Percentiles rank a stretch among this genome's conserved stretches.
Evolutionary conservation across 2,888 invertebrate genomes (phyloP).

Genomic region (Boloria euphrosyne): DNA sequence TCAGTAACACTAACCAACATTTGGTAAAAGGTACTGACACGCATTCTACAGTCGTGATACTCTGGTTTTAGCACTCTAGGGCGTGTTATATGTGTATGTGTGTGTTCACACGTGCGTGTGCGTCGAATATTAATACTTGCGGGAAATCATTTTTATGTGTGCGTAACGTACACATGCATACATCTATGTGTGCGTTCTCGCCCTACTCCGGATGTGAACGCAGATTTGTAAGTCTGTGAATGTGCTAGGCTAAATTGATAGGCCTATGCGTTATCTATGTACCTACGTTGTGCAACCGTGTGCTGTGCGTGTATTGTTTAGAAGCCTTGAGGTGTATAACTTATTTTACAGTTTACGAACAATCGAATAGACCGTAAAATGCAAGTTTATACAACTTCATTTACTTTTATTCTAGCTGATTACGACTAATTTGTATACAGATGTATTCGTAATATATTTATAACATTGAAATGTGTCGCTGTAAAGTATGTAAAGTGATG

Average conservation of each 20-base stretch:
- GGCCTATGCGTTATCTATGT: conserved; percentile 62
- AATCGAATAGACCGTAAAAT: conserved; percentile 72
- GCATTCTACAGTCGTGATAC: conserved; percentile 13
- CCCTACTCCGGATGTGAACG: conserved; percentile 79
- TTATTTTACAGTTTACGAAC: conserved; percentile 65
- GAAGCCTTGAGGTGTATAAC: conserved; percentile 63
- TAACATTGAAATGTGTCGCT: conserved; percentile 1
- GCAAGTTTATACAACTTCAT: conserved; percentile 43
- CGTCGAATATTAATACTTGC: conserved; percentile 49
- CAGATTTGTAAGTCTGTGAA: conserved; percentile 74
- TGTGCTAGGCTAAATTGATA: conserved; percentile 76
- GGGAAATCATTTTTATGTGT: conserved; percentile 58
- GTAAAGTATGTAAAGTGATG: background rate
- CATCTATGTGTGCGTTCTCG: conserved; percentile 43
- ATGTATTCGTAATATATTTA: conserved; percentile 2
- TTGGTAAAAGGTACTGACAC: conserved; percentile 21
- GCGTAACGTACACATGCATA: conserved; percentile 54
- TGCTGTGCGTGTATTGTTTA: conserved; percentile 54
- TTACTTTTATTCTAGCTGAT: background rate
- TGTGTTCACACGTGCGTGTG: conserved; percentile 47
- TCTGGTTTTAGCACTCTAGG: conserved; percentile 53
- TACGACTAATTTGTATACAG: background rate
- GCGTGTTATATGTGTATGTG: conserved; percentile 48
- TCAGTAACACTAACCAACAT: conserved; percentile 11
- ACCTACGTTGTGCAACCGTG: conserved; percentile 55